Conservation (phyloP, 2,113 vertebrate species). For the Hoplias malabaricus region DNA sequence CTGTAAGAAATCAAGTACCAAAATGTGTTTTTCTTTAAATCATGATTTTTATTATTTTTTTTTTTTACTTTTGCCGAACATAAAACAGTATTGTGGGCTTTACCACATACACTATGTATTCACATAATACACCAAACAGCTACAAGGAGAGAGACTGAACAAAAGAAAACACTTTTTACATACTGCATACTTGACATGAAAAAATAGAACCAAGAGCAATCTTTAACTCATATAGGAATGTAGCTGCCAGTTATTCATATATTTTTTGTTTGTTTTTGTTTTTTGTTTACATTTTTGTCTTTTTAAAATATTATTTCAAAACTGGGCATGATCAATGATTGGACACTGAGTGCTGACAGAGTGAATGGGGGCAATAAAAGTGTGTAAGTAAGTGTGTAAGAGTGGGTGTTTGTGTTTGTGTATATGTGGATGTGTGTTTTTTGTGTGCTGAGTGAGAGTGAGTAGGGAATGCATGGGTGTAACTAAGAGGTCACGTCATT, state of each 20-base stretch:
- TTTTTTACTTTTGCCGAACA: conserved; percentile 78
- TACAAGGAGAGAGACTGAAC: conserved; percentile 81
- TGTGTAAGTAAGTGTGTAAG: conserved; percentile 47
- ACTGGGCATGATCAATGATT: conserved; percentile 38
- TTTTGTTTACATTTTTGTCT: conserved; percentile 11
- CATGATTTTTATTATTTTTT: conserved; percentile 76
- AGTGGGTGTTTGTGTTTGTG: conserved; percentile 39
- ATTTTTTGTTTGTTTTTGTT: conserved; percentile 54
- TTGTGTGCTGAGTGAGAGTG: conserved; percentile 52
- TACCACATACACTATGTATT: conserved; percentile 84
- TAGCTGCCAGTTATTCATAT: conserved; percentile 79
- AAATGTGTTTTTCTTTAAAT: conserved; percentile 7
- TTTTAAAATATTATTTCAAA: conserved; percentile 45
- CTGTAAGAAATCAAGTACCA: neutral
- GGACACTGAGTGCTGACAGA: conserved; percentile 44
- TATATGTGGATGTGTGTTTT: conserved; percentile 32
- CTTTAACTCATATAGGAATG: conserved; percentile 77
- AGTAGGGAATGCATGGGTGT: conserved; percentile 41
- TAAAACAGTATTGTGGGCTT: conserved; percentile 82
- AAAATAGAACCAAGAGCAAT: conserved; percentile 73
- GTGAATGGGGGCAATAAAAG: conserved; percentile 56
- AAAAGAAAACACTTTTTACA: conserved; percentile 81
- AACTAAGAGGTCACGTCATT: conserved; percentile 59
- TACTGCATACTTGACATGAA: conserved; percentile 83
- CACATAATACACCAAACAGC: conserved; percentile 84